Percentiles rank a stretch among this genome's conserved stretches.
Conservation (phyloP, 37 sponge, comb jelly and placozoan species). For the Mnemiopsis leidyi region DNA sequence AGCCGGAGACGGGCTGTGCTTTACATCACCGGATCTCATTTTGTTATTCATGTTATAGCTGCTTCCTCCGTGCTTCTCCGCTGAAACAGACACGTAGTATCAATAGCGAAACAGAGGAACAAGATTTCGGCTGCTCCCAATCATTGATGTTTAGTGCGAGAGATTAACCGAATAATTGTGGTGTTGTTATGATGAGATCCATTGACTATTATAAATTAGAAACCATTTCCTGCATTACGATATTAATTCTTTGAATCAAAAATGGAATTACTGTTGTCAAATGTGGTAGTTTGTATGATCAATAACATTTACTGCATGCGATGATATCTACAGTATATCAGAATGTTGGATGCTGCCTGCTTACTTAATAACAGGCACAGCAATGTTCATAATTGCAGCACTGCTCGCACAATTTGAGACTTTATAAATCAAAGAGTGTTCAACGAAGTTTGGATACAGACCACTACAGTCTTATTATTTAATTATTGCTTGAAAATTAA, state of each 20-base stretch:
- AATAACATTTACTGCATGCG: too few species aligned
- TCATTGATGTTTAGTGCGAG: background rate
- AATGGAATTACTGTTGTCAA: background rate
- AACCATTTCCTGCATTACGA: background rate
- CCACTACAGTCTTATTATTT: too few species aligned
- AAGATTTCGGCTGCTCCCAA: background rate
- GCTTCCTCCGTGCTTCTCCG: background rate
- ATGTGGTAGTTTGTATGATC: background rate
- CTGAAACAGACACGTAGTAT: background rate
- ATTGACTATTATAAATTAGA: background rate
- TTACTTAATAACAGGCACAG: too few species aligned
- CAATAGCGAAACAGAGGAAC: too few species aligned
- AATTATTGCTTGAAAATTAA: too few species aligned
- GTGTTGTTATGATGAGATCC: background rate
- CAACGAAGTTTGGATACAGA: too few species aligned
- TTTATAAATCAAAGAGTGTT: too few species aligned
- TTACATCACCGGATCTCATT: background rate
- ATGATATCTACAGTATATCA: too few species aligned
- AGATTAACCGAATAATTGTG: background rate
- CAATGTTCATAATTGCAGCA: too few species aligned
- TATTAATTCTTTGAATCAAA: background rate
- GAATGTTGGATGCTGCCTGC: too few species aligned
- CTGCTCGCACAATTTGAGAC: too few species aligned
- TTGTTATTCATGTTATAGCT: conserved; percentile 28
- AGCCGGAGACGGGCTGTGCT: background rate